A percentile compares a stretch with the other conserved stretches of the same genome.
These are phyloP conservation scores for Orius insidiosus DNA, from an alignment of 1,140 invertebrate species.

Conservation along the genomic window DNA sequence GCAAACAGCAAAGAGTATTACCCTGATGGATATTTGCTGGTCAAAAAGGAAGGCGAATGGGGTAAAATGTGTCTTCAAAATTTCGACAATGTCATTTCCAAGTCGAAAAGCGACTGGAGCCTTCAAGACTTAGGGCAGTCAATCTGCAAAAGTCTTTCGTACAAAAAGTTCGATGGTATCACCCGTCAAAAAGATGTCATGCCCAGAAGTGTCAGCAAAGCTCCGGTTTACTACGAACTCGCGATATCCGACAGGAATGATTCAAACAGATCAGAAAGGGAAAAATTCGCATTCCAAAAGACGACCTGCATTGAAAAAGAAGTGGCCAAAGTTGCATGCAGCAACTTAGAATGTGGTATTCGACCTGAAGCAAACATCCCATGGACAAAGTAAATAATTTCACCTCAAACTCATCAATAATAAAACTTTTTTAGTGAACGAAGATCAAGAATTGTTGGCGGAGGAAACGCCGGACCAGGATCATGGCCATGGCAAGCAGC, in stretches of 20 bases:
- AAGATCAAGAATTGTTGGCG: constrained; percentile 56
- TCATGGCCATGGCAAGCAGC: constrained; percentile 76
- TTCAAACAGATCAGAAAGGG: constrained; percentile 7
- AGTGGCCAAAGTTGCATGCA: constrained; percentile 48
- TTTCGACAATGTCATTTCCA: constrained; percentile 35
- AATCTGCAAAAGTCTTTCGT: constrained; percentile 60
- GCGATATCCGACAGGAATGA: constrained; percentile 6
- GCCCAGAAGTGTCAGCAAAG: not conserved
- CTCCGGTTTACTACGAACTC: constrained; percentile 10
- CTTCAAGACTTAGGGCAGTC: constrained; percentile 49
- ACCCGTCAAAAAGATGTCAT: constrained; percentile 3
- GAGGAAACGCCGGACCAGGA: constrained; percentile 48
- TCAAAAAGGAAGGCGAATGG: constrained; percentile 57
- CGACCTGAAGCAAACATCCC: constrained; percentile 42
- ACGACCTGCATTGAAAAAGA: constrained; percentile 40
- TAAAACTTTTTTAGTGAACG: constrained; percentile 7
- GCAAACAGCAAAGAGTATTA: constrained; percentile 36
- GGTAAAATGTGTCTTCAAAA: constrained; percentile 58
- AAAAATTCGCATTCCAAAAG: constrained; percentile 33
- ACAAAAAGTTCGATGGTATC: constrained; percentile 35
- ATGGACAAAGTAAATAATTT: constrained; percentile 40
- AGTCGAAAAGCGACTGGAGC: constrained; percentile 36
- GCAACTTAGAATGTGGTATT: constrained; percentile 53
- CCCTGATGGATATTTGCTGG: constrained; percentile 45
- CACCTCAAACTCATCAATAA: constrained; percentile 5